Evolutionary conservation across 2,797 vertebrate species (phyloP).

Genomic region (Anableps anableps): DNA sequence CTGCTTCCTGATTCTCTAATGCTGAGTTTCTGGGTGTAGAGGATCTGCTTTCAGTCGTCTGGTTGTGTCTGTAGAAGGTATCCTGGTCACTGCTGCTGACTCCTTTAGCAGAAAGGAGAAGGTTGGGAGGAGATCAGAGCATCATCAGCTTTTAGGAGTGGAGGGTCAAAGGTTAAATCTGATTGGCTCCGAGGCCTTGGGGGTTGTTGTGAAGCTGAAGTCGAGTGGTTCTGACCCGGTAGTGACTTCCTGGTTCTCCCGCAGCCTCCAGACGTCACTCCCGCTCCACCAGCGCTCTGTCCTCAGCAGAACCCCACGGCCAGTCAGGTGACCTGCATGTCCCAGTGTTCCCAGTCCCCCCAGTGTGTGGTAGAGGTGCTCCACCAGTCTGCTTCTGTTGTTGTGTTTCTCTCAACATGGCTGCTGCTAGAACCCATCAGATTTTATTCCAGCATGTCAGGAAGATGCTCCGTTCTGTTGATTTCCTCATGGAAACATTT

Average conservation of each 20-base stretch:
- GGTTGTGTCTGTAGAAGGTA: too few species aligned
- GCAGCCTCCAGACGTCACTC: conserved; percentile 99
- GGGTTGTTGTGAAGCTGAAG: too few species aligned
- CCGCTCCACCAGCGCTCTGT: conserved; percentile 98
- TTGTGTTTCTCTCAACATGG: conserved; percentile 20
- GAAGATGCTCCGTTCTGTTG: too few species aligned
- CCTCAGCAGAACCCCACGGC: conserved; percentile 95
- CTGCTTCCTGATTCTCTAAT: not conserved
- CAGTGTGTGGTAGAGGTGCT: conserved; percentile 22
- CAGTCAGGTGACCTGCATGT: conserved; percentile 99
- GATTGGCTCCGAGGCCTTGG: too few species aligned
- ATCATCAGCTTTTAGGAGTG: not conserved
- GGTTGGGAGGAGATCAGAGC: too few species aligned
- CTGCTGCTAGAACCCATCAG: conserved; percentile 9
- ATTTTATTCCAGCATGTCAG: not conserved
- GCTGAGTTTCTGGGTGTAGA: not conserved
- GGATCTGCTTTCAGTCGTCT: too few species aligned
- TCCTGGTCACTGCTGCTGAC: not conserved
- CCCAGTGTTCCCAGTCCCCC: conserved; percentile 2
- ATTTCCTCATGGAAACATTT: not conserved
- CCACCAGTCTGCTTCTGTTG: conserved; percentile 79
- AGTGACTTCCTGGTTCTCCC: conserved; percentile 85
- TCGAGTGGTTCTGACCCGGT: not conserved
- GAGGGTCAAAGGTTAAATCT: not conserved
- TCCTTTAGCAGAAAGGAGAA: too few species aligned